Evolutionary conservation across 2,113 vertebrate species (phyloP), one percentile per base, ranked within the genome.

Genomic region (Gavia stellata): DNA sequence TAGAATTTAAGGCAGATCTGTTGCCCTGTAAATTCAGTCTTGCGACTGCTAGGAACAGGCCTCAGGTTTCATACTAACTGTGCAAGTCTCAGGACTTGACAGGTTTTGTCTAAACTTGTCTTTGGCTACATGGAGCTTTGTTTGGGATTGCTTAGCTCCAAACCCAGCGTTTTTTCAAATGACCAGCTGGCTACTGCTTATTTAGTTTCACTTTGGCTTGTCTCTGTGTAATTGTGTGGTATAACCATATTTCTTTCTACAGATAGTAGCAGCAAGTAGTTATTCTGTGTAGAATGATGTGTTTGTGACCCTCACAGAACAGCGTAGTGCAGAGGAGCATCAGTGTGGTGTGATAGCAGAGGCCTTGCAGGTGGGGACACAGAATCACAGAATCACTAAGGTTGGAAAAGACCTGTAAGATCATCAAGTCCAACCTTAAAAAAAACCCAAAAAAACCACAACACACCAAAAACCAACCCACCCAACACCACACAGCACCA

Each of bases 301-400:
- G 17, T 52, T 73, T 90, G 50, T 81, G 81, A 58, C 17, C 6
- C 42, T 70, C 10, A 20, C 3, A 55, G n/a, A 29, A 49, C 3
- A 7, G 24, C 12, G 9, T 4, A 21, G n/a, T 24, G 14, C 44
- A n/a, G 58, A 65, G 36, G 59, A 73, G 58, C 16, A 11, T 28
- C 0, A 0, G 14, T 2, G 7, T 1, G 1, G 34, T 70, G 74
- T 70, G 40, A 23, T 28, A 31, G 62, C 44, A 77, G 71, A 88
- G 63, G 11, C 31, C 28, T 88, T 63, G 36, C 19, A 66, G 12
- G 12, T 20, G 20, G 31, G 20, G 19, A 17, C 52, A 45, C 8
- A 4, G n/a, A n/a, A n/a, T n/a, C n/a, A n/a, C n/a, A n/a, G n/a
- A n/a, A n/a, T n/a, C n/a, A n/a, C n/a, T n/a, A n/a, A n/a, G n/a